Percentiles rank a stretch among this genome's conserved stretches.
Conservation (phyloP, 2,888 invertebrate genomes). For the Patella depressa region DNA sequence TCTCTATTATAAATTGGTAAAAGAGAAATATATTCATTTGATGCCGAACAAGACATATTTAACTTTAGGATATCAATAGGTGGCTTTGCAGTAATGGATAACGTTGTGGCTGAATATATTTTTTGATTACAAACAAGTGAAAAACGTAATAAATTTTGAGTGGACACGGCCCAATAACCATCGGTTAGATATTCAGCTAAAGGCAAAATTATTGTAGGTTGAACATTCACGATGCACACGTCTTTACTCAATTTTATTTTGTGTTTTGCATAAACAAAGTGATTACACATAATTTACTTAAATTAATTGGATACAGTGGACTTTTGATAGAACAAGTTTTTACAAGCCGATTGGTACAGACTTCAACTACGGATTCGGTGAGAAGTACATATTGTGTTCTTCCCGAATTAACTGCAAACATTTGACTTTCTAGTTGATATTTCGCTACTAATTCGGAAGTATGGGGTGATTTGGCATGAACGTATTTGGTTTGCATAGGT, state of each 20-base stretch:
- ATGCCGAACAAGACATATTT: slow-evolving; percentile 4
- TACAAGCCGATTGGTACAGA: background rate
- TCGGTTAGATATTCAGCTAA: too few relatives aligned
- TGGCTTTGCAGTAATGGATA: background rate
- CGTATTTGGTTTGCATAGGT: background rate
- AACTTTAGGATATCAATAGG: background rate
- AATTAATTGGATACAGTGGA: too few relatives aligned
- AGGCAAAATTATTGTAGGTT: background rate
- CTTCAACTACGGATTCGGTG: background rate
- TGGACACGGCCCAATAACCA: too few relatives aligned
- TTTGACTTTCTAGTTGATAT: background rate
- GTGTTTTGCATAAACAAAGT: too few relatives aligned
- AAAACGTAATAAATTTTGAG: background rate
- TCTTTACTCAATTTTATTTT: too few relatives aligned
- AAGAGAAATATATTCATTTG: background rate
- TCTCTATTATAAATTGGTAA: background rate
- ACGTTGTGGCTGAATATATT: background rate
- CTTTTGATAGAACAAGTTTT: background rate
- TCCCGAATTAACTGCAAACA: background rate
- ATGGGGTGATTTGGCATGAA: background rate
- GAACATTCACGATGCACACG: too few relatives aligned
- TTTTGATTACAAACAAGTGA: background rate
- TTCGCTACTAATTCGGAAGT: background rate
- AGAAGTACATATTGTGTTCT: background rate
- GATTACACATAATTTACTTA: too few relatives aligned